These are phyloP conservation scores for Todiramphus chloris DNA, from an alignment of 2,113 vertebrate genomes.

Conservation along the genomic window DNA sequence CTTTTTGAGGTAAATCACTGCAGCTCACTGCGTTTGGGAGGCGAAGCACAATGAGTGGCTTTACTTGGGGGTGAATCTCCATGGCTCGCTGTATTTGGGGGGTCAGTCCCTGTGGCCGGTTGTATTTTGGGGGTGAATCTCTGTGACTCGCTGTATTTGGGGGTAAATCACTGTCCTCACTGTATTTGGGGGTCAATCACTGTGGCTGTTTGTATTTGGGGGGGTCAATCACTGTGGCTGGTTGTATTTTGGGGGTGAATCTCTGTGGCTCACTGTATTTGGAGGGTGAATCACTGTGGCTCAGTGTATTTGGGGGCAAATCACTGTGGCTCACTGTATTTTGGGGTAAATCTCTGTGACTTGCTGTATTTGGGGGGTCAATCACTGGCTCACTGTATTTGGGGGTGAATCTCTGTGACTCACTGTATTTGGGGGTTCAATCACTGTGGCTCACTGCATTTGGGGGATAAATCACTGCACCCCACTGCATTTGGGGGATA, in stretches of 20 bases:
- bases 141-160: not conserved
- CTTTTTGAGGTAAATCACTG: not conserved
- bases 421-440: not conserved
- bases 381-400: not conserved
- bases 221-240: not conserved
- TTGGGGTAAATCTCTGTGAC: not conserved
- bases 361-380: not conserved
- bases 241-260: not conserved
- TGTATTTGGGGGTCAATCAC: not conserved
- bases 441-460: not conserved
- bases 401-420: not conserved
- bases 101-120: not conserved
- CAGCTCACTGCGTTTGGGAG: not conserved
- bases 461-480: not conserved
- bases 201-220: not conserved
- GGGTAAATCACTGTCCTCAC: not conserved
- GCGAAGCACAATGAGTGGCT: too few relatives aligned
- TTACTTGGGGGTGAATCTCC: not conserved
- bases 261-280: not conserved
- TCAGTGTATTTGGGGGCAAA: not conserved
- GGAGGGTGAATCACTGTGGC: not conserved
- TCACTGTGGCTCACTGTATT: not conserved
- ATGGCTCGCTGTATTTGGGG: not conserved
- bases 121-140: not conserved
- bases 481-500: fast-evolving